Base-by-base conservation (phyloP, 2,888 invertebrate genomes). In the Agrypnus murinus region DNA sequence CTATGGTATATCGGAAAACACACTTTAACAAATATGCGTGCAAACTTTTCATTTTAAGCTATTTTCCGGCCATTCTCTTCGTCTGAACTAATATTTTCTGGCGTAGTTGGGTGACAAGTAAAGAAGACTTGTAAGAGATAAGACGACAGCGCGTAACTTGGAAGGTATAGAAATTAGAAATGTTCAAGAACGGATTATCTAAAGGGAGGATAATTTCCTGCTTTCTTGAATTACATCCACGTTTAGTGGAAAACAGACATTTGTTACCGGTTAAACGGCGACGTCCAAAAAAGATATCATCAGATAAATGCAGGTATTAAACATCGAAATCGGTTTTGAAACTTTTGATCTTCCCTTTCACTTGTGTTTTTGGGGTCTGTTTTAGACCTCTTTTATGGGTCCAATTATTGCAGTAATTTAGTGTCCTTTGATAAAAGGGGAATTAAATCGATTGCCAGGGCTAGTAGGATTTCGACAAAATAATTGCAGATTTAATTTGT, bases 121-220 rank as follows among this genome's bases (percentile, higher is more conserved):
- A 25, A 25, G 57, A 40, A 63, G 36, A 69, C 25, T 64, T 46
- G 36, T 15, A 34, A 58, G 46, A 58, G 64, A 69, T 65, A 69
- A 65, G 59, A 36, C 63, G 46, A 38, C 55, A 36, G 55, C 32
- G 55, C 25, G 25, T 5, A 3, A 25, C 25, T 25, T 2, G 25
- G 5, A 59, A 53, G 66, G 59, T 62, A 55, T 62, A 62, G 71
- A 71, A 66, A 71, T 71, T 66, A 71, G 66, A 71, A 71, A 67
- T 58, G 66, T 59, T 71, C 67, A 63, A 62, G 57, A 58, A 64
- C 67, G 66, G 67, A 67, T 65, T 65, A 65, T 65, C 60, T 59
- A 25, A 45, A 25, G 25, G 38, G 40, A 36, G 67, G 55, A 62
- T 70, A 70, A 70, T 70, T 70, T 70, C 65, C 70, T 65, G 43